Evolutionary conservation across 2,797 vertebrate species (phyloP), one percentile per base, ranked within the genome.

Genomic region (Oreochromis grahami): DNA sequence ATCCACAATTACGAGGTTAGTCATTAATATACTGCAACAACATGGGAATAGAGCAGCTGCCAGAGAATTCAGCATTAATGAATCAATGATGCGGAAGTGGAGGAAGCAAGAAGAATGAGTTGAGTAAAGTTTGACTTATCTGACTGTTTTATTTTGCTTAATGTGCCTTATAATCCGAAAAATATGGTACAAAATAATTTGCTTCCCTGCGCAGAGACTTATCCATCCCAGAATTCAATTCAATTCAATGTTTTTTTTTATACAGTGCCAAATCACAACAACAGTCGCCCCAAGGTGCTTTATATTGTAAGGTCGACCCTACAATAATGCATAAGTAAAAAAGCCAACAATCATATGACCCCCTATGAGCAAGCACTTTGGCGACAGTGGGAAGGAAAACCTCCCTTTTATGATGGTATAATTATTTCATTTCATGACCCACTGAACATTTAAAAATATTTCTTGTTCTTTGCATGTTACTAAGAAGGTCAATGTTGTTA

Each of bases 41-140:
- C 24, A 8, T 5, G 24, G 13, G 13, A 55, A 26, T 0, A 55
- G 13, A 55, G 13, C 24, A 2, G 53, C 53, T 26, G 21, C 1
- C 1, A 26, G 1, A 55, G 0, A 26, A 26, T 55, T 2, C 7
- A 55, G 0, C 53, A 26, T 55, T 26, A 55, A 29, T 29, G 13
- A 55, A 29, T 29, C 53, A 55, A 15, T 55, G 0, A 0, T 56
- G 26, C 0, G 0, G 0, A 29, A 26, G 53, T 29, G 24, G 3
- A 55, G 53, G 4, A 26, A 55, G 24, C 53, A 55, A 26, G 53
- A 55, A 14, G 12, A 14, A 55, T 55, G 12, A 55, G 53, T 3
- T 55, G 2, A 56, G 2, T 56, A 56, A 56, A 56, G 1, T 56
- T 56, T 56, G 53, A 56, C 7, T 56, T 8, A 15, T 15, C 0